phyloP scores from a whole-genome alignment of 2,113 vertebrate species.

The Synodontis membranacea region DNA sequence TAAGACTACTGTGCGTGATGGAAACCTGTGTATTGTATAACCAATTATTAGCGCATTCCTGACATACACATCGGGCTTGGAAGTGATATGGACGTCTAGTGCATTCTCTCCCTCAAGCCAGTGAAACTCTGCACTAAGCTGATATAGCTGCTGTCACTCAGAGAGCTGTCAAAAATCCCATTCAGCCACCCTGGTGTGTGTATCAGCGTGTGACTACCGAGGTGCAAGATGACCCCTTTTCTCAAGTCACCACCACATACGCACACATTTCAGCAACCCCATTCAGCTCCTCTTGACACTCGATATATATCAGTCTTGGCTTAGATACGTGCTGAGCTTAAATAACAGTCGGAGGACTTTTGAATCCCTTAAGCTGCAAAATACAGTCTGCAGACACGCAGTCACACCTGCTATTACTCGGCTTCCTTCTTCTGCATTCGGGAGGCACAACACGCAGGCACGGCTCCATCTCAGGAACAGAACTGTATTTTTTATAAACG shows the following conservation, averaged over 20 bases:
- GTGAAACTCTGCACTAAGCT: constrained; percentile 18
- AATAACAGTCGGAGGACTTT: background rate
- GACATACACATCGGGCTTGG: constrained; percentile 14
- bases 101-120: constrained; percentile 13
- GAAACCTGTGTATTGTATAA: background rate
- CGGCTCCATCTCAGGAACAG: background rate
- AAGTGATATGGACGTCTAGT: background rate
- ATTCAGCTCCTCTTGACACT: background rate
- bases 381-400: constrained; percentile 1
- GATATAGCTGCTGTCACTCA: constrained; percentile 22
- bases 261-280: constrained; percentile 2
- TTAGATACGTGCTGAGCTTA: constrained; percentile 16
- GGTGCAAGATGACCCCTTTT: constrained; percentile 17
- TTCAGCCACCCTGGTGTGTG: constrained; percentile 28
- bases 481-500: background rate
- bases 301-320: constrained; percentile 2
- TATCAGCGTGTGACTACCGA: background rate
- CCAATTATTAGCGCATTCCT: background rate
- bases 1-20: background rate
- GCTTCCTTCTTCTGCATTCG: constrained; percentile 1
- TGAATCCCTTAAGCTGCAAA: constrained; percentile 23
- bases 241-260: constrained; percentile 12
- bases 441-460: background rate
- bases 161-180: constrained; percentile 21
- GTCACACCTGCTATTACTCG: constrained; percentile 15